A percentile compares a stretch with the other conserved stretches of the same genome.
phyloP scores from a whole-genome alignment of 2,888 invertebrate species.

The Tyria jacobaeae region DNA sequence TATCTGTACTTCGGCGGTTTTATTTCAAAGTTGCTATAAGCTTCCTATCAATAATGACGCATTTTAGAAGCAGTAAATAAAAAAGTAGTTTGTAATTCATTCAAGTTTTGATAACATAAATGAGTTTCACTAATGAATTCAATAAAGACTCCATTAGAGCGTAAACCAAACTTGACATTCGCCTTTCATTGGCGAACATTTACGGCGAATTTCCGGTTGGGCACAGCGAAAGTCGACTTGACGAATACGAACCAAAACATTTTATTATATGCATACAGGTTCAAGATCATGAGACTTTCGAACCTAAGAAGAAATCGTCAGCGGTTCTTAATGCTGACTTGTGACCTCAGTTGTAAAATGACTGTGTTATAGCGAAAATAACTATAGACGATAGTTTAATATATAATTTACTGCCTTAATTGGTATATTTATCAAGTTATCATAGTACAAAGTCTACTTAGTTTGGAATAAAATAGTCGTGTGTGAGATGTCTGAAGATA shows the following conservation, averaged over 20 bases:
- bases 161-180: constrained; percentile 78
- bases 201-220: constrained; percentile 70
- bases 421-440: no score
- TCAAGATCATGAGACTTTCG: constrained; percentile 76
- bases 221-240: constrained; percentile 70
- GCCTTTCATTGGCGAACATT: constrained; percentile 71
- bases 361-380: constrained; percentile 64
- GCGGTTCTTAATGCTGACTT: constrained; percentile 65
- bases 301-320: constrained; percentile 64
- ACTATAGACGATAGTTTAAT: no score
- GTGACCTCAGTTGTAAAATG: constrained; percentile 65
- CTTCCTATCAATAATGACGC: neutral
- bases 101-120: constrained; percentile 42
- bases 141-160: constrained; percentile 46
- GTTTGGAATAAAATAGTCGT: no score
- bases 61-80: neutral
- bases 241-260: constrained; percentile 40
- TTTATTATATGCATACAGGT: constrained; percentile 54
- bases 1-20: no score
- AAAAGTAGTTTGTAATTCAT: constrained; percentile 9
- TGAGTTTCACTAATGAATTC: constrained; percentile 52
- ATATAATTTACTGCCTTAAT: no score
- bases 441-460: no score
- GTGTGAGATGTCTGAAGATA: no score
- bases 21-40: neutral